These are phyloP conservation scores for Drosophila paranaensis DNA, from an alignment of 2,888 invertebrate species.

Conservation along the genomic window DNA sequence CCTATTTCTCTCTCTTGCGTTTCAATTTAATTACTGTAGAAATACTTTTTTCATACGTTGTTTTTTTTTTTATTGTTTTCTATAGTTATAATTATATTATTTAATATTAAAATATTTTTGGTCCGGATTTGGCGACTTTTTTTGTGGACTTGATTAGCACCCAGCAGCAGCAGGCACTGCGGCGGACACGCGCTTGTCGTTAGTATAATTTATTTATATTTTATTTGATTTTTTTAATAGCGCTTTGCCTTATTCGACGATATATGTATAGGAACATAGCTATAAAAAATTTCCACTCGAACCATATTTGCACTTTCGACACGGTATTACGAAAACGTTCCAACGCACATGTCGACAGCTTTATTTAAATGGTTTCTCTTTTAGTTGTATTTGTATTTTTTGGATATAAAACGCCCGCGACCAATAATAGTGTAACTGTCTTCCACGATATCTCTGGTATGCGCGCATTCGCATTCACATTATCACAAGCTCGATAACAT, in stretches of 20 bases:
- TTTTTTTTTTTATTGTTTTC: background rate
- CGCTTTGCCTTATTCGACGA: slow-evolving; percentile 19
- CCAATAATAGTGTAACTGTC: background rate
- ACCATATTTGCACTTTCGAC: slow-evolving; percentile 15
- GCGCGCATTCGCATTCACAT: background rate
- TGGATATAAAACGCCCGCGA: background rate
- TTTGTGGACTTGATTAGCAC: slow-evolving; percentile 57
- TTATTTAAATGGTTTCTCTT: background rate
- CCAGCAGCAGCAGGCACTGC: slow-evolving; percentile 17
- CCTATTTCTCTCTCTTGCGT: slow-evolving; percentile 3
- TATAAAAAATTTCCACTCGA: slow-evolving; percentile 43
- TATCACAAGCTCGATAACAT: slow-evolving; percentile 15
- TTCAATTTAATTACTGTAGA: slow-evolving; percentile 2
- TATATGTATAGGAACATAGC: slow-evolving; percentile 18
- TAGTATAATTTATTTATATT: slow-evolving; percentile 67
- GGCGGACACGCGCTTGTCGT: slow-evolving; percentile 62
- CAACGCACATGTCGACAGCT: slow-evolving; percentile 27
- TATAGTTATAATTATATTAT: slow-evolving; percentile 3
- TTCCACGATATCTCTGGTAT: background rate
- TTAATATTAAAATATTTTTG: slow-evolving; percentile 11
- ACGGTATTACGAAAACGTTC: slow-evolving; percentile 24
- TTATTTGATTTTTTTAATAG: slow-evolving; percentile 38
- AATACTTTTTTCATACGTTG: background rate
- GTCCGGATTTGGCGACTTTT: slow-evolving; percentile 28
- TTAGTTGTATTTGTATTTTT: background rate